Base-by-base conservation (phyloP, 2,113 vertebrate genomes). In the Semnornis frantzii region DNA sequence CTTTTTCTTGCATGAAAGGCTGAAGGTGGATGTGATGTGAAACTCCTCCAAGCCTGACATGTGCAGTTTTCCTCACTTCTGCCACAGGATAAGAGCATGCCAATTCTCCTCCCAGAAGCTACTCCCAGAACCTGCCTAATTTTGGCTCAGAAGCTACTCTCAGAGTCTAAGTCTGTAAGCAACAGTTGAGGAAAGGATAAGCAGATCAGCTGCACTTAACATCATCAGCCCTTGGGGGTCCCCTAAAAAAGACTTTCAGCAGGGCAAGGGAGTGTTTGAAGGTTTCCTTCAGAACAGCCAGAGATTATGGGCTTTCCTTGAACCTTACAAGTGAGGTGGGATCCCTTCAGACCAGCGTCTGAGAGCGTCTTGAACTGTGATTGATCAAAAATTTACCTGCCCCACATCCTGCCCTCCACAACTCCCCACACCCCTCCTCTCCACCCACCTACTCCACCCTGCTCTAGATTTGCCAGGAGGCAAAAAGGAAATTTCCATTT, bases 51-150 rank as follows among this genome's bases (percentile, higher is more conserved):
- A 80, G 23, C 27, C 69, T 64, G 60, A 58, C 6, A 15, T 0
- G 1, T 27, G 57, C 10, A 73, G 37, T 55, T 52, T 73, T 82
- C 42, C 70, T 62, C 1, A 0, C 23, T 57, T 59, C 65, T 82
- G n/a, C 30, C 18, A 55, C 0, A 1, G 50, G 16, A 73, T 0
- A 0, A n/a, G 42, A n/a, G 4, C 3, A 58, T 30, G 44, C 21
- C 1, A 0, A 15, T 20, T 63, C 48, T 65, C 31, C 46, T 73
- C 27, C 50, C 44, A 59, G n/a, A 73, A 58, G 28, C 31, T 72
- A 28, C 28, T 90, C 55, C 42, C 48, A 20, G n/a, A 52, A 12
- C n/a, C n/a, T 6, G 23, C 50, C 50, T 52, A 52, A 13, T 52
- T 52, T 11, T 52, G 50, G 23, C 50, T 52, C 44, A 59, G n/a